phyloP scores from a whole-genome alignment of 2,113 vertebrate genomes.

The Plestiodon gilberti region DNA sequence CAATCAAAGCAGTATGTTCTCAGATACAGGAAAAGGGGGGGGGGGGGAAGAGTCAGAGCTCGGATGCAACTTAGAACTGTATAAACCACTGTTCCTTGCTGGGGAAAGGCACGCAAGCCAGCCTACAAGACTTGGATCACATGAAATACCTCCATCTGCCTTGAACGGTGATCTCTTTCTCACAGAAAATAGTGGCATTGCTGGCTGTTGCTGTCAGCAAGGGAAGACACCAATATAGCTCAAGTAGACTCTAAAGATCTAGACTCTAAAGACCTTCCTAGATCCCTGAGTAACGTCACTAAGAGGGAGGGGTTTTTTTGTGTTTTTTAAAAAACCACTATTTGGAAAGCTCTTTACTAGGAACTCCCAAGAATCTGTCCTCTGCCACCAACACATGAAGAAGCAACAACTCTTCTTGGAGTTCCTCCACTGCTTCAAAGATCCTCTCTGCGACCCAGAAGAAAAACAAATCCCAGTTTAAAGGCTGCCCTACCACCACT shows the following conservation, averaged over 20 bases:
- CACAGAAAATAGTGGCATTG: background rate
- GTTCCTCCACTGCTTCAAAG: too few relatives aligned
- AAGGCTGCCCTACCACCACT: background rate
- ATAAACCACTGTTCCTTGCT: background rate
- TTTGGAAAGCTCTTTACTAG: background rate
- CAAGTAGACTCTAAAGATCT: background rate
- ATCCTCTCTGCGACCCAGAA: background rate
- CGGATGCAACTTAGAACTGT: background rate
- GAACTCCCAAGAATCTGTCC: background rate
- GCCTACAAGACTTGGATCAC: too few relatives aligned
- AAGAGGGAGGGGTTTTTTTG: background rate
- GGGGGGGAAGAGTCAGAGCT: background rate
- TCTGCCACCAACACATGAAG: background rate
- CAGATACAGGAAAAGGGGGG: background rate
- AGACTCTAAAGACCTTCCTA: background rate
- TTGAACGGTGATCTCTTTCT: background rate
- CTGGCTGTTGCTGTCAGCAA: background rate
- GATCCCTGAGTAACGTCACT: background rate
- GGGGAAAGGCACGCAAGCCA: background rate
- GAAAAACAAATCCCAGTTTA: background rate
- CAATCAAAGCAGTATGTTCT: background rate
- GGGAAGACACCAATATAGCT: background rate
- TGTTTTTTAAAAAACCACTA: background rate
- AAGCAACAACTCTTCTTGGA: background rate
- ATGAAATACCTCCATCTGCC: too few relatives aligned